These are phyloP conservation scores for Euura saliciscinereae DNA, from an alignment of 1,140 invertebrate species.

Conservation along the genomic window DNA sequence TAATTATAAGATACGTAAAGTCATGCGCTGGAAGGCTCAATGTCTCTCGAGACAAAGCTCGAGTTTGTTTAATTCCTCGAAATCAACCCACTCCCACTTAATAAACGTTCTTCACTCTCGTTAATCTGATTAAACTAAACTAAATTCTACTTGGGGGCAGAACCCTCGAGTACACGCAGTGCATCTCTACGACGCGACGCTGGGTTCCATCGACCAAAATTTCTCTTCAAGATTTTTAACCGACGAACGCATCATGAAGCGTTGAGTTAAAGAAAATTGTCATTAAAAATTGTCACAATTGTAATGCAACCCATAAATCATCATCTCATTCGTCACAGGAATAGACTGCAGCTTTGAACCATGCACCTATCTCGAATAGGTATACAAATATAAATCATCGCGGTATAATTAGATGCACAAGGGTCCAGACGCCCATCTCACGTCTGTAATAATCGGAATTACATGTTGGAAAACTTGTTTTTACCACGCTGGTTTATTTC, in stretches of 20 bases:
- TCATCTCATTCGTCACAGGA: too few species aligned
- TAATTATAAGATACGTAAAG: not conserved
- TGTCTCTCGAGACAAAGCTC: not conserved
- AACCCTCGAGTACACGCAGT: not conserved
- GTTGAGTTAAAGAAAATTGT: too few species aligned
- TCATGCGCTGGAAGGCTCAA: not conserved
- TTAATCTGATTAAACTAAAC: not conserved
- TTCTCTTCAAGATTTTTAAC: not conserved
- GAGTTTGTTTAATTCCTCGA: conserved; percentile 7
- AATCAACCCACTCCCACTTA: not conserved
- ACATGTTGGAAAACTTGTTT: too few species aligned
- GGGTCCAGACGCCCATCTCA: too few species aligned
- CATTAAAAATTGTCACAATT: too few species aligned
- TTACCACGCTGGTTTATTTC: too few species aligned
- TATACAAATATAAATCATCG: too few species aligned
- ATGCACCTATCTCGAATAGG: too few species aligned
- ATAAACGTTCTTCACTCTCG: not conserved
- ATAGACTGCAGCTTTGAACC: too few species aligned
- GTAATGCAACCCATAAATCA: too few species aligned
- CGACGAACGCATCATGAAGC: not conserved
- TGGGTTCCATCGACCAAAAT: not conserved
- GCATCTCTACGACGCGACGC: not conserved
- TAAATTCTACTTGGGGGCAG: not conserved
- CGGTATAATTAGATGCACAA: too few species aligned
- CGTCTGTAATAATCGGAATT: too few species aligned